Base-by-base conservation (phyloP, 2,888 invertebrate genomes). In the Sphaerophoria rueppellii region DNA sequence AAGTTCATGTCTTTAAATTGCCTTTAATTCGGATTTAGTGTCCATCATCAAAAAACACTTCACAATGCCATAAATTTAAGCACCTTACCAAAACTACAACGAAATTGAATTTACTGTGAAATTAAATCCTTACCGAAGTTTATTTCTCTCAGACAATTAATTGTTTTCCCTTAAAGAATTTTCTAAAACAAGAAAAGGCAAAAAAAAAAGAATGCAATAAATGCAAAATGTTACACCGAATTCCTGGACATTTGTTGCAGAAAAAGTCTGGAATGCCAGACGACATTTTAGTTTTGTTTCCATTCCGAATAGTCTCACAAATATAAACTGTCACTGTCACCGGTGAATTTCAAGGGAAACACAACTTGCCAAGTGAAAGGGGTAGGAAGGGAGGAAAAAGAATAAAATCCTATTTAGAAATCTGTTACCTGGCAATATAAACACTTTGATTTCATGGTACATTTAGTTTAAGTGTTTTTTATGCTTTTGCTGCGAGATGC, bases 401-500 rank as follows among this genome's bases (percentile, higher is more conserved):
- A 9, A 24, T 60, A 52, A 63, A 71, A 65, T 79, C 50, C 63
- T 79, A 55, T 83, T 83, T 67, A 32, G 61, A 83, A 79, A 83
- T 83, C 77, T 86, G 77, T 74, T 82, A 86, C 81, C 81, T 86
- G 85, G 75, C 43, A 58, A 52, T 82, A 87, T 87, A 88, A 88
- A 87, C 88, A 88, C 88, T 88, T 89, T 88, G 89, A 89, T 89
- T 89, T 89, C 88, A 89, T 88, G 89, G 88, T 88, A 88, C 88
- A 89, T 89, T 89, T 88, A 88, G 86, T 88, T 87, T 85, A 86
- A 82, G 81, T 86, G 75, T 73, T 77, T 72, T 40, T 71, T 67
- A 46, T 12, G 37, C 40, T 58, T 40, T 54, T 60, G 5, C 34
- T 40, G 46, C 2, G 4, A 61, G 67, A 60, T 24, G 24, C 12